Base-by-base conservation (phyloP, 92 coral and sea anemone genomes). In the Virgularia gustaviana region DNA sequence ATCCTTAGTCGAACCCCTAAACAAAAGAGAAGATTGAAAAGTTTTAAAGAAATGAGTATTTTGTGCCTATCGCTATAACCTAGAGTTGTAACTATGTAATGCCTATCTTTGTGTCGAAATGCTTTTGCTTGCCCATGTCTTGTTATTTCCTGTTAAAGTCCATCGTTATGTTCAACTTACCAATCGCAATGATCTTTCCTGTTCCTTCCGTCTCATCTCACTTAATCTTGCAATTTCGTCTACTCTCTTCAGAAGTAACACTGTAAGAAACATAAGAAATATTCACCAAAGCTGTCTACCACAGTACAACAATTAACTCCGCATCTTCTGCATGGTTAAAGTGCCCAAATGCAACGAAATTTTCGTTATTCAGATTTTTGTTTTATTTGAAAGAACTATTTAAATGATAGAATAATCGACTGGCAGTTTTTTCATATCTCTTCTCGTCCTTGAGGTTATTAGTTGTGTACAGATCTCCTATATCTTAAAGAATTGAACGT, bases 221-320 rank as follows among this genome's bases (percentile, higher is more conserved):
- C 90, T 87, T 12, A 92, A 87, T 41, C 94, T 83, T 2, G 98
- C 76, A 15, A 92, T 89, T 73, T 92, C 98, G 43, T 92, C 98
- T 23, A 92, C 96, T 73, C 90, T 92, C 64, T 96, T 86, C 59
- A 89, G 98, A 6, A 92, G 91, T 32, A 92, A 79, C 37, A 85
- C 98, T 92, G 56, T 28, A 13, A 18, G 3, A 35, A 12, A n/a
- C n/a, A n/a, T n/a, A n/a, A n/a, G n/a, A n/a, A n/a, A n/a, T n/a
- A n/a, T n/a, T n/a, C 43, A 6, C 32, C 37, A 68, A 42, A 27
- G 18, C 23, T 23, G n/a, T n/a, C n/a, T n/a, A 27, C 38, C 20
- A n/a, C 15, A 15, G 15, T 11, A 1, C 3, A 65, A 9, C 9
- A 20, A 6, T 7, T 9, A 11, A 51, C 20, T 20, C 3, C 9